These are phyloP conservation scores for Apeltes quadracus DNA, from an alignment of 2,113 vertebrate species.

Conservation along the genomic window DNA sequence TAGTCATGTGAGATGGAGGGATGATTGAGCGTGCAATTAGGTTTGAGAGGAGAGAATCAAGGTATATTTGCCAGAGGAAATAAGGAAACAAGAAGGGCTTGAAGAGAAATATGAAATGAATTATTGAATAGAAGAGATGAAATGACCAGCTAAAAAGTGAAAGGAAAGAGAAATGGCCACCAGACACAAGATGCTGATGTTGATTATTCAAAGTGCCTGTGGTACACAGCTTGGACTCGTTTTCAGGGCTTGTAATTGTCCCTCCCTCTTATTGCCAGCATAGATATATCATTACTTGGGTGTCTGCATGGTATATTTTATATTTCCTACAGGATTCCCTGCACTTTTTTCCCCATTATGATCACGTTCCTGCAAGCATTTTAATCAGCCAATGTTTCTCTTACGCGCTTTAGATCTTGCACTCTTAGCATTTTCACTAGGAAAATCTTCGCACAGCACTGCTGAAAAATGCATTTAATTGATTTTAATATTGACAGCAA, in stretches of 20 bases:
- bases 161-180: slow-evolving; percentile 24
- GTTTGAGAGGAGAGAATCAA: not conserved
- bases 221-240: slow-evolving; percentile 37
- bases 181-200: slow-evolving; percentile 21
- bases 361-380: slow-evolving; percentile 42
- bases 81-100: not conserved
- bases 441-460: slow-evolving; percentile 2
- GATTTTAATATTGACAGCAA: slow-evolving; percentile 42
- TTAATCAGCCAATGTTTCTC: slow-evolving; percentile 53
- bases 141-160: slow-evolving; percentile 18
- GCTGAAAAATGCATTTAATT: slow-evolving; percentile 33
- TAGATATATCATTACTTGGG: slow-evolving; percentile 27
- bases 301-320: slow-evolving; percentile 23
- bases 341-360: slow-evolving; percentile 24
- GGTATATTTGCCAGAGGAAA: not conserved
- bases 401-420: slow-evolving; percentile 49
- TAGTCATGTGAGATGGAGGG: not conserved
- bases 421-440: slow-evolving; percentile 37
- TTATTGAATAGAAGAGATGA: slow-evolving; percentile 24
- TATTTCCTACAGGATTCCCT: slow-evolving; percentile 25
- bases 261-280: slow-evolving; percentile 16
- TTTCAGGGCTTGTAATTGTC: slow-evolving; percentile 37
- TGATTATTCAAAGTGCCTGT: slow-evolving; percentile 45
- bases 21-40: slow-evolving; percentile 10
- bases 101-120: slow-evolving; percentile 21